Conservation (phyloP, 2,113 vertebrate species). For the Ptychochromis oligacanthus region DNA sequence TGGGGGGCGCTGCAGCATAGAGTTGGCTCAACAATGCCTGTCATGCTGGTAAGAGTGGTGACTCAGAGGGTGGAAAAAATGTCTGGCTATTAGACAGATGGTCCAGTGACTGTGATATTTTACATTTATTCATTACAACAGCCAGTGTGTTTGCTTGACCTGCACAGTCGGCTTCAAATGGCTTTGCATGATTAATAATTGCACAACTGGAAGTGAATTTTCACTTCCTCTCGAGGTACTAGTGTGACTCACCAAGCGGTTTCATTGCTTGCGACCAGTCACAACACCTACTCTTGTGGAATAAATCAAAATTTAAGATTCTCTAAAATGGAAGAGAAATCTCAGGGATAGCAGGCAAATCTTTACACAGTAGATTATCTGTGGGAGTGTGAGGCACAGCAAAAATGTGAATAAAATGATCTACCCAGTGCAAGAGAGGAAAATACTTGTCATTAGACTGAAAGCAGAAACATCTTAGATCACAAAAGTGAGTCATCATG, state of each 20-base stretch:
- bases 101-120: background rate
- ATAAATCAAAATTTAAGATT: background rate
- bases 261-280: constrained; percentile 28
- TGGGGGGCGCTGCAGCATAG: constrained; percentile 86
- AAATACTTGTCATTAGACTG: constrained; percentile 42
- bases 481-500: constrained; percentile 51
- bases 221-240: constrained; percentile 32
- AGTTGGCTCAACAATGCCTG: constrained; percentile 87
- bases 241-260: background rate
- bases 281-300: background rate
- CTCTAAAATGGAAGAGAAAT: background rate
- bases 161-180: background rate
- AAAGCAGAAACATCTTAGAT: constrained; percentile 17
- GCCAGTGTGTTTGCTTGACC: background rate
- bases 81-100: background rate
- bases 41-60: constrained; percentile 84
- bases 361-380: background rate
- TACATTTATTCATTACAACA: background rate
- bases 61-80: constrained; percentile 8
- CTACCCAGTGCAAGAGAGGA: background rate
- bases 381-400: background rate
- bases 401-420: background rate
- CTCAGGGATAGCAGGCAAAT: background rate
- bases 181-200: background rate
- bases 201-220: background rate